Percentiles rank a stretch among this genome's conserved stretches.
phyloP scores from a whole-genome alignment of 2,113 vertebrate species.

The Peromyscus californicus region DNA sequence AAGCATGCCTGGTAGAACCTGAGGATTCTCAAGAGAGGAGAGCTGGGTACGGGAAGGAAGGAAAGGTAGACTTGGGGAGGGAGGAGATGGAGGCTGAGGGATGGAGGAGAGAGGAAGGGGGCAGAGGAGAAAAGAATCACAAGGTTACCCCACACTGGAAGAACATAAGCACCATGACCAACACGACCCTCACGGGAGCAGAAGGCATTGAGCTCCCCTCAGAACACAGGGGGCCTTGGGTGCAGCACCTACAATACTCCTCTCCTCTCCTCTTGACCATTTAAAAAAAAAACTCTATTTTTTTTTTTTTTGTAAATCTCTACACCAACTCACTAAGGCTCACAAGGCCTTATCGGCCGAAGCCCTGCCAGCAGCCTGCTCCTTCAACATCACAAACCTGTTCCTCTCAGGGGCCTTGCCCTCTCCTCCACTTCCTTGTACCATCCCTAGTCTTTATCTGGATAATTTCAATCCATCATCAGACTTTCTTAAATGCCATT shows the following conservation, averaged over 20 bases:
- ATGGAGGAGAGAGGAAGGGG: background rate
- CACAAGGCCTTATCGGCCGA: background rate
- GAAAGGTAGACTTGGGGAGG: background rate
- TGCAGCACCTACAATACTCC: fast-evolving
- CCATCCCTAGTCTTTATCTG: background rate
- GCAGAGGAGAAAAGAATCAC: background rate
- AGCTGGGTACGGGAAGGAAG: background rate
- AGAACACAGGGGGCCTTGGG: background rate
- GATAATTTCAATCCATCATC: background rate
- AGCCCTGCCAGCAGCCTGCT: background rate
- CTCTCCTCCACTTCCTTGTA: background rate
- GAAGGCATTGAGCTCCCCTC: background rate
- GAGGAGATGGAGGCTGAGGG: background rate
- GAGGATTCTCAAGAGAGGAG: background rate
- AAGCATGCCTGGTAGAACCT: background rate
- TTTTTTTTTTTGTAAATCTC: background rate
- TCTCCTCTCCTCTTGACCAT: background rate
- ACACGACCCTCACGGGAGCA: background rate
- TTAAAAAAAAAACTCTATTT: background rate
- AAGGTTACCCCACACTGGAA: background rate
- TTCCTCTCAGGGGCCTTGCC: background rate
- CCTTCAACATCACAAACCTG: background rate
- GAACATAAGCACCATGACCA: background rate
- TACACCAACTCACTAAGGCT: background rate
- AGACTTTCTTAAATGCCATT: background rate